phyloP scores from a whole-genome alignment of 2,888 invertebrate species.

The Melanostoma mellinum region DNA sequence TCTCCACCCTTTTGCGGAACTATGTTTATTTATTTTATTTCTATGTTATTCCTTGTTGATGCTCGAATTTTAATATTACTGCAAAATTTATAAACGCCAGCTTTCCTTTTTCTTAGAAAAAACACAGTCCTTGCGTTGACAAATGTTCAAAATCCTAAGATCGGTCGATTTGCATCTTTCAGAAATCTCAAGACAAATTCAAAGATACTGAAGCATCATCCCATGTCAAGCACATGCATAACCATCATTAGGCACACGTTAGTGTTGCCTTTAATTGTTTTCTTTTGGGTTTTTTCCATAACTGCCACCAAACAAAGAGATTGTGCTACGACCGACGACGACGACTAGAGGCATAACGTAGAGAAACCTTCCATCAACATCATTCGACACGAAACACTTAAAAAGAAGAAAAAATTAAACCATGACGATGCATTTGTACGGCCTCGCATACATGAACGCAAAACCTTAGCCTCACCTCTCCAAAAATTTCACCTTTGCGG shows the following conservation, averaged over 20 bases:
- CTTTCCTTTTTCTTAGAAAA: no score
- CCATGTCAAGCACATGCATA: constrained; percentile 32
- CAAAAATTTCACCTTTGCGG: constrained; percentile 5
- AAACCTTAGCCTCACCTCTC: constrained; percentile 24
- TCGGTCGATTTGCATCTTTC: no score
- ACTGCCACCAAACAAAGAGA: constrained; percentile 11
- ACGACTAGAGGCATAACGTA: not conserved
- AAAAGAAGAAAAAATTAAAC: constrained; percentile 60
- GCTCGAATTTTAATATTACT: no score
- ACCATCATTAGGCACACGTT: constrained; percentile 62
- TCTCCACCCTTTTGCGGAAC: no score
- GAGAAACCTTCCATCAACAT: constrained; percentile 43
- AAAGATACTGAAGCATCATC: constrained; percentile 49
- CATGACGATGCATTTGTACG: constrained; percentile 63
- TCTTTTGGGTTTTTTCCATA: constrained; percentile 62
- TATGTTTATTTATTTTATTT: no score
- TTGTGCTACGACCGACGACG: constrained; percentile 1
- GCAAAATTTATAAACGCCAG: no score
- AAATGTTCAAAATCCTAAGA: no score
- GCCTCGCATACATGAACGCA: constrained; percentile 40
- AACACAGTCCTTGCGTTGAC: no score
- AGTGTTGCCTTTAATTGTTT: not conserved
- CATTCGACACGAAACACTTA: constrained; percentile 40
- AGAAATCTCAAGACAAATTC: constrained; percentile 44
- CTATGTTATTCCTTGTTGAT: no score